Evolutionary conservation across 2,797 vertebrate species (phyloP).

Genomic region (Muraenolepis orangiensis): DNA sequence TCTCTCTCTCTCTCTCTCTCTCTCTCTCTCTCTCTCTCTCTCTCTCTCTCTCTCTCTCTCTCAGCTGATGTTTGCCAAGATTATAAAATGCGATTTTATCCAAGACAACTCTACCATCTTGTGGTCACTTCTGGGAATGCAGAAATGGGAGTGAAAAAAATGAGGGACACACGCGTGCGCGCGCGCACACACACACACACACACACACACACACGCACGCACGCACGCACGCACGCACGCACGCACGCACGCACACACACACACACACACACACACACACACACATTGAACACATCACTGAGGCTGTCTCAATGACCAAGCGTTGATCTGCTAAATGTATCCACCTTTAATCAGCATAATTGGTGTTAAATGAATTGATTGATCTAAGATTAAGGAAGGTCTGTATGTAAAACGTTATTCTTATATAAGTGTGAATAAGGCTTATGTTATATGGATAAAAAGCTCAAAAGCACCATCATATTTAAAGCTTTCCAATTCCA

Average conservation of each 20-base stretch:
- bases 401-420: background rate
- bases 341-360: background rate
- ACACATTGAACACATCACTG: background rate
- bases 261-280: background rate
- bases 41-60: background rate
- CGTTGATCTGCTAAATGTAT: background rate
- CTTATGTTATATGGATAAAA: background rate
- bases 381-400: background rate
- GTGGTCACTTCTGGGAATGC: conserved; percentile 43
- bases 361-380: background rate
- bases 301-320: background rate
- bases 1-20: background rate
- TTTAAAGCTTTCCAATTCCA: background rate
- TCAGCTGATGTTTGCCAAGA: background rate
- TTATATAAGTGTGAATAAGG: background rate
- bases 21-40: background rate
- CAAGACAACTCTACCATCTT: conserved; percentile 48
- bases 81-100: background rate
- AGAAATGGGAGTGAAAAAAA: background rate
- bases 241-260: background rate
- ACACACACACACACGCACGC: background rate
- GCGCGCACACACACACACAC: background rate
- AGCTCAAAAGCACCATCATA: background rate
- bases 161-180: background rate
- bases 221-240: background rate